Base-by-base conservation (phyloP, 1,140 invertebrate species). In the Argopecten irradians region DNA sequence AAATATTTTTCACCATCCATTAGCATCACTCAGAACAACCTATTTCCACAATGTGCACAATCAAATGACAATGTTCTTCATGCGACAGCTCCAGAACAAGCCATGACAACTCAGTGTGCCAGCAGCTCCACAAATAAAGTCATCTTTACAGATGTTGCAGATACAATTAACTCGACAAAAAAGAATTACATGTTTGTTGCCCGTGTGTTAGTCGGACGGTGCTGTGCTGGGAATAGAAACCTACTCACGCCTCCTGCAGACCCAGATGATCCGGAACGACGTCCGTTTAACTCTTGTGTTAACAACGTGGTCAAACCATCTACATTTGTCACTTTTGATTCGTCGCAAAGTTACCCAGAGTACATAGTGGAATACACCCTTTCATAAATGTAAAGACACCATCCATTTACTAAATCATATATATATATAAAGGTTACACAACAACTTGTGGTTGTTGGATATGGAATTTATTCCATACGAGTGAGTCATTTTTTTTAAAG, bases 271-370 rank as follows among this genome's bases (percentile, higher is more conserved):
- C 89, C 88, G 14, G 90, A 89, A 84, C 89, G 89, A 28, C 89
- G 89, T 34, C 87, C 88, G n/a, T 92, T 87, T 46, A 90, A 92
- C 86, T 93, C 92, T 16, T 93, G 92, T 87, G 92, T 93, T 34
- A 91, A 94, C 88, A 89, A 92, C 87, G 32, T 86, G 11, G 35
- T 84, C 0, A 46, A 85, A 34, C 93, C 93, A 1, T 89, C 91
- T 22, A 92, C 93, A 33, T 93, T 91, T 90, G 93, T 94, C 8
- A 92, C 93, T 71, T 93, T 93, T 92, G 93, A 94, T 82, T 90
- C 84, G 85, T 71, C 90, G 19, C 93, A 94, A 82, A 91, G 91
- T 8, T 94, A 94, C 41, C 93, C 93, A 1, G 92, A 93, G 88
- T 94, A 93, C 82, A 39, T 94, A 1, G 89, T 94, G 34, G 92